Percentiles rank a stretch among this genome's conserved stretches.
Conservation (phyloP, 2,797 vertebrate species). For the Syndactyla subalaris region DNA sequence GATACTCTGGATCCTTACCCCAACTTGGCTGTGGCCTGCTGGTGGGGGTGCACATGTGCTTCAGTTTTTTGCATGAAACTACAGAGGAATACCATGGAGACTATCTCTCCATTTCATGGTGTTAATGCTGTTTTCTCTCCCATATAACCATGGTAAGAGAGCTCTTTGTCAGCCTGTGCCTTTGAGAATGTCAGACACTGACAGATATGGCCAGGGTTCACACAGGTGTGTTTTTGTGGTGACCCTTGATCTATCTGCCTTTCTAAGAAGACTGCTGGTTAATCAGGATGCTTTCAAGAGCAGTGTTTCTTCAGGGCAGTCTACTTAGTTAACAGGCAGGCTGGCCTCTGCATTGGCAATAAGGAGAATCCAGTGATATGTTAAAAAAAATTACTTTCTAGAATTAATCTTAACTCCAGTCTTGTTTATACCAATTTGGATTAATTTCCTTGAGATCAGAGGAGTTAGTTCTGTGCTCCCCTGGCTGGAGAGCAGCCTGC, state of each 20-base stretch:
- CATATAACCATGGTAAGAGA: neutral
- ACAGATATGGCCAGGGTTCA: neutral
- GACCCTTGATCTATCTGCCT: neutral
- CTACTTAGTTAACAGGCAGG: neutral
- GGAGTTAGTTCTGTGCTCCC: neutral
- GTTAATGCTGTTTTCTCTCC: neutral
- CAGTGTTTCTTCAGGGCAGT: neutral
- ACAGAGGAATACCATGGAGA: neutral
- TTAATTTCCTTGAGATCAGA: constrained; percentile 44
- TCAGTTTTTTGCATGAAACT: neutral
- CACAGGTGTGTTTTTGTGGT: neutral
- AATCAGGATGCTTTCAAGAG: neutral
- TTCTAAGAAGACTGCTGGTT: neutral
- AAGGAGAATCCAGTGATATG: neutral
- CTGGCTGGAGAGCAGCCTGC: neutral
- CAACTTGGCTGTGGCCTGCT: neutral
- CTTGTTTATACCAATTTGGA: constrained; percentile 20
- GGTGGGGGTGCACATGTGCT: neutral
- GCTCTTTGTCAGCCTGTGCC: neutral
- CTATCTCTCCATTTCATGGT: neutral
- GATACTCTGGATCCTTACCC: neutral
- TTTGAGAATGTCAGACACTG: neutral
- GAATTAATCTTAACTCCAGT: neutral
- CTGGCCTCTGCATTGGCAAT: neutral
- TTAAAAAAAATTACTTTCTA: neutral